Percentiles rank a stretch among this genome's conserved stretches.
phyloP scores from a whole-genome alignment of 2,888 invertebrate species.

The Erynnis tages region DNA sequence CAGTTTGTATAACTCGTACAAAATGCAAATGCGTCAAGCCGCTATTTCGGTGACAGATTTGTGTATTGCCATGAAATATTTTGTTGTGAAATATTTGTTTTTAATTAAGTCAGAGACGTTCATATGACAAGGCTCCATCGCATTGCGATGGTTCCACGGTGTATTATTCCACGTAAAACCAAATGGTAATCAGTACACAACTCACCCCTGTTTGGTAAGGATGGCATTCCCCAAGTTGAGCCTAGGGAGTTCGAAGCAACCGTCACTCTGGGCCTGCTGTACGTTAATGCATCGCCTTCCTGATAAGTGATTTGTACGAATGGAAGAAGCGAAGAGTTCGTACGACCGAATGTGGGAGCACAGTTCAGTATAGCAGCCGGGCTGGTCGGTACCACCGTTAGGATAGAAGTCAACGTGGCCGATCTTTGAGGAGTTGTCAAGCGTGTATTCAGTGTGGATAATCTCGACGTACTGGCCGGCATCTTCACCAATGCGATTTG shows the following conservation, averaged over 20 bases:
- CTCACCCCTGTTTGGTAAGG: constrained; percentile 49
- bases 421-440: constrained; percentile 42
- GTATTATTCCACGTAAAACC: too few species aligned
- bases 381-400: constrained; percentile 42
- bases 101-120: too few species aligned
- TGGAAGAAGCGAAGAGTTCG: constrained; percentile 37
- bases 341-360: constrained; percentile 29
- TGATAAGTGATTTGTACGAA: constrained; percentile 45
- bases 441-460: constrained; percentile 45
- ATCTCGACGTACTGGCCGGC: constrained; percentile 45
- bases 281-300: constrained; percentile 48
- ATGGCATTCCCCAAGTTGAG: constrained; percentile 50
- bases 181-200: too few species aligned
- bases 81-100: too few species aligned
- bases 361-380: constrained; percentile 36
- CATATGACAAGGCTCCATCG: too few species aligned
- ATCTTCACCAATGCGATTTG: constrained; percentile 39
- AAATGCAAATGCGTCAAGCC: too few species aligned
- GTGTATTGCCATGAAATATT: too few species aligned
- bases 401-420: constrained; percentile 47
- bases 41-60: too few species aligned
- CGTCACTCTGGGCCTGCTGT: constrained; percentile 43
- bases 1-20: too few species aligned
- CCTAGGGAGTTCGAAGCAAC: constrained; percentile 40
- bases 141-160: too few species aligned